Evolutionary conservation across 2,797 vertebrate species (phyloP), one percentile per base, ranked within the genome.

Genomic region (Acipenser oxyrinchus): DNA sequence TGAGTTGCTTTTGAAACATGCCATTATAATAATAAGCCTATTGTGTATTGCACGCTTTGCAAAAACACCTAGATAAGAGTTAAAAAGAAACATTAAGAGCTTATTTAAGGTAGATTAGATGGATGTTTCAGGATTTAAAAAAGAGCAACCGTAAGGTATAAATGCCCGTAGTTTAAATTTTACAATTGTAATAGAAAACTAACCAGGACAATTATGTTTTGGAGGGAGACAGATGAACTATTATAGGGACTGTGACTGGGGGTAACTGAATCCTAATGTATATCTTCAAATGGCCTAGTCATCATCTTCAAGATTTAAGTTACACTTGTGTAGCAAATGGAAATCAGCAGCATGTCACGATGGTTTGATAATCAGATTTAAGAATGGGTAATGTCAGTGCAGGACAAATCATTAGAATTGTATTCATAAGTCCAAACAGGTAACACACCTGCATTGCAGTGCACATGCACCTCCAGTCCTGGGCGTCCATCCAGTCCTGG

Each of bases 71-170:
- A 76, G 73, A 69, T 9, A 57, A 76, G 79, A 74, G 82, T 82
- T 81, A 80, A 76, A 73, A 77, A 76, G 78, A 69, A 81, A 80
- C 78, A 82, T 88, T 88, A 85, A 81, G 79, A 78, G 73, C 74
- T 70, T 72, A 81, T 85, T 89, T 85, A 84, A 84, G 83, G 80
- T 81, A 79, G 79, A 86, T 84, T 85, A 85, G 79, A 79, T 83
- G 82, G 82, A 84, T 70, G 74, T 81, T 80, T 74, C 75, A 72
- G 78, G 80, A 78, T 78, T 79, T 79, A 72, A 74, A 75, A 70
- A 75, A 76, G 75, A 51, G 7, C 23, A 60, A 10, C 65, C 12
- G 67, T 59, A 61, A 51, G 9, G 55, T 49, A 37, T 51, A 58
- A 48, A 11, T 13, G 5, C 37, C 37, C 37, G 65, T 60, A 66